These are phyloP conservation scores for Arctopsyche grandis DNA, from an alignment of 1,140 invertebrate species.

Conservation along the genomic window DNA sequence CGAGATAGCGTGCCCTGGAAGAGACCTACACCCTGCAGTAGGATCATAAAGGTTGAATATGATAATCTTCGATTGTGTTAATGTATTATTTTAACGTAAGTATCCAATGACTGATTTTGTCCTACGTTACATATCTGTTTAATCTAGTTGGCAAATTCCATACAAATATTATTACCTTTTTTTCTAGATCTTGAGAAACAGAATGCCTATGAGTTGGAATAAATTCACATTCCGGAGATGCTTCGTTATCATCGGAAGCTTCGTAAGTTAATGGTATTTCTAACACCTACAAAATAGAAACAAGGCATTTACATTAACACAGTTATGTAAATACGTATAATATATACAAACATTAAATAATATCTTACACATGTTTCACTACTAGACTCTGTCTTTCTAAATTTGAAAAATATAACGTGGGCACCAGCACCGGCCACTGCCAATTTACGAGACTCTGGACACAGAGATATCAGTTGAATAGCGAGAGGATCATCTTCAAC, in stretches of 20 bases:
- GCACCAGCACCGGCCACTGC: constrained; percentile 89
- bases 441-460: constrained; percentile 89
- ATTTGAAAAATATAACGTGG: constrained; percentile 96
- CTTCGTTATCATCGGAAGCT: constrained; percentile 79
- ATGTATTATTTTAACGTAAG: no score
- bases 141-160: no score
- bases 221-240: constrained; percentile 82
- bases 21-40: no score
- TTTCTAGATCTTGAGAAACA: constrained; percentile 69
- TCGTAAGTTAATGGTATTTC: constrained; percentile 91
- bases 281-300: constrained; percentile 71
- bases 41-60: no score
- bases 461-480: constrained; percentile 91
- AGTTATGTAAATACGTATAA: constrained; percentile 25
- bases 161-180: no score
- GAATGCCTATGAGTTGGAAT: constrained; percentile 68
- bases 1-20: no score
- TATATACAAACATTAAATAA: no score
- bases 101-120: no score
- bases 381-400: constrained; percentile 88
- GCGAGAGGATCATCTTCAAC: constrained; percentile 90
- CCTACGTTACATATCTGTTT: no score
- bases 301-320: constrained; percentile 10
- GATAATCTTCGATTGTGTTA: no score
- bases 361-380: constrained; percentile 82